Evolutionary conservation across 2,113 vertebrate species (phyloP).

Genomic region (Tylochromis polylepis): DNA sequence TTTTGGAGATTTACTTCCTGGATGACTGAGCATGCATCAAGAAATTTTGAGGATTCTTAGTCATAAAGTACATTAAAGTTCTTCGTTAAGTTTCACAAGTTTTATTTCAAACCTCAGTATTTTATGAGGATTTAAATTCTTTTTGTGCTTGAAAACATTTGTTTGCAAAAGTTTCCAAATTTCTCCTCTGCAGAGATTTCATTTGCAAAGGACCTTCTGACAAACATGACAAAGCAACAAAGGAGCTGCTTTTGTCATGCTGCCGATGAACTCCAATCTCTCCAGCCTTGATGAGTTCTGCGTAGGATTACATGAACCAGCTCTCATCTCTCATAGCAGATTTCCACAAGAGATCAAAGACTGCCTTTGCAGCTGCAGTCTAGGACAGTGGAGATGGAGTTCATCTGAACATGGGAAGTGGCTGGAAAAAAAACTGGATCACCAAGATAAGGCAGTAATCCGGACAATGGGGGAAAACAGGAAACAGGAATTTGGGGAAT

Average conservation of each 20-base stretch:
- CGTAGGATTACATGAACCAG: background rate
- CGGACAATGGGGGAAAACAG: background rate
- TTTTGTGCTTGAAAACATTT: background rate
- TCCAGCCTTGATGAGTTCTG: background rate
- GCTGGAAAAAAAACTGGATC: background rate
- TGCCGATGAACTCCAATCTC: background rate
- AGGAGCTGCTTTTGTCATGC: fast-evolving
- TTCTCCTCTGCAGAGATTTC: background rate
- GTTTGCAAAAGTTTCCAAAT: background rate
- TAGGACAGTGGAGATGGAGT: background rate
- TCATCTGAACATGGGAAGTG: background rate
- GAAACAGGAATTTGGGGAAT: too few species aligned
- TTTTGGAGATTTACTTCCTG: too few species aligned
- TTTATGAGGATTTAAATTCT: background rate
- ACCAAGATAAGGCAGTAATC: background rate
- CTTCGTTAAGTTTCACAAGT: background rate
- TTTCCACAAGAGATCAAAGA: background rate
- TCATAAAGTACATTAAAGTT: background rate
- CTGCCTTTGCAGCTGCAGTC: background rate
- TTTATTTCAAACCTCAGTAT: background rate
- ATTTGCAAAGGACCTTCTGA: background rate
- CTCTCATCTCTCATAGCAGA: background rate
- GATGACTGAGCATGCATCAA: too few species aligned
- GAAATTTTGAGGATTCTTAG: background rate
- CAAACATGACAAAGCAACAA: background rate